These are phyloP conservation scores for Aulostomus chinensis DNA, from an alignment of 2,797 vertebrate genomes.

Conservation along the genomic window DNA sequence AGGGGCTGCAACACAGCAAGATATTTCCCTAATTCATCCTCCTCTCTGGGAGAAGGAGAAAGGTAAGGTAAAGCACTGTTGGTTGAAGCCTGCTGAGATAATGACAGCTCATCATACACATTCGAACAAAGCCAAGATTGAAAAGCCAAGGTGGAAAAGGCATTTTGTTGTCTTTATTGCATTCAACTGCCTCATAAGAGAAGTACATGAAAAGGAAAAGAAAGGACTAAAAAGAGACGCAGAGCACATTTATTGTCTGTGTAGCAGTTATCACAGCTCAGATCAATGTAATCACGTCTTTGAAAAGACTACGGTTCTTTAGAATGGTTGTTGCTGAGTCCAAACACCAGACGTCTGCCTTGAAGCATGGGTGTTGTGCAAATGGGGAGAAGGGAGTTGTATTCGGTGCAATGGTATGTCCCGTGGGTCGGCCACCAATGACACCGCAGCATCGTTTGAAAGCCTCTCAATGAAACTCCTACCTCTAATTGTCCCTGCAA, in stretches of 20 bases:
- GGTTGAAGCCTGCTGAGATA: slow-evolving; percentile 56
- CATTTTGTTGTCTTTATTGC: slow-evolving; percentile 40
- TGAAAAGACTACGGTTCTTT: slow-evolving; percentile 15
- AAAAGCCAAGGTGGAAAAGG: slow-evolving; percentile 4
- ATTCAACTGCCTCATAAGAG: slow-evolving; percentile 19
- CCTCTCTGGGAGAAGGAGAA: slow-evolving; percentile 41
- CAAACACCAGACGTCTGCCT: slow-evolving; percentile 24
- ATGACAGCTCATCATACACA: slow-evolving; percentile 56
- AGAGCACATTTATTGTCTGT: slow-evolving; percentile 20
- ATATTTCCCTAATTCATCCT: slow-evolving; percentile 50
- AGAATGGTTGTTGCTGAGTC: slow-evolving; percentile 12
- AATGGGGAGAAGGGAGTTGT: slow-evolving; percentile 11
- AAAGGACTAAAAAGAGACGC: slow-evolving; percentile 28
- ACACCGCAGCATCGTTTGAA: slow-evolving; percentile 58
- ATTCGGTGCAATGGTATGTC: slow-evolving; percentile 33
- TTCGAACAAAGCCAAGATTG: slow-evolving; percentile 43
- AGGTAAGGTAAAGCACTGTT: slow-evolving; percentile 26
- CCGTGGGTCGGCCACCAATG: slow-evolving; percentile 52
- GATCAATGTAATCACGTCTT: slow-evolving; percentile 38
- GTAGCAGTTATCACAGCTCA: slow-evolving; percentile 20
- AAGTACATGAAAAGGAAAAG: slow-evolving; percentile 28
- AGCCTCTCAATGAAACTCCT: slow-evolving; percentile 67
- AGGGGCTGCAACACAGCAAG: slow-evolving; percentile 58
- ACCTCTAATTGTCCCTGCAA: slow-evolving; percentile 76
- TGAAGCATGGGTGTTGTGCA: slow-evolving; percentile 13